Conservation (phyloP, 1,140 invertebrate genomes). For the Polypedilum pembai region DNA sequence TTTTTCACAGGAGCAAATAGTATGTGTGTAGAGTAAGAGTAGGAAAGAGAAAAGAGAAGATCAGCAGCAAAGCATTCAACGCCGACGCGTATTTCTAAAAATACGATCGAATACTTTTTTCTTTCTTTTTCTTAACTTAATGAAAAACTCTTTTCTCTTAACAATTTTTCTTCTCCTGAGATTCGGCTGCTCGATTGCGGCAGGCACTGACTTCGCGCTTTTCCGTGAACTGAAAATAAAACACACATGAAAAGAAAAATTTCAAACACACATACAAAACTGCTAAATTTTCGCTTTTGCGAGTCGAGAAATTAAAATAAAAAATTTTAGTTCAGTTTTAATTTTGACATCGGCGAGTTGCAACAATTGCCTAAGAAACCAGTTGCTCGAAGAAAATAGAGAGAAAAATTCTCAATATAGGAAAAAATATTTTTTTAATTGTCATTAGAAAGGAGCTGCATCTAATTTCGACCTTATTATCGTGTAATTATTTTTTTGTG, state of each 20-base stretch:
- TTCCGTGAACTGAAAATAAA: constrained; percentile 11
- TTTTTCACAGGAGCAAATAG: not conserved
- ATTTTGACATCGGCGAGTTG: constrained; percentile 28
- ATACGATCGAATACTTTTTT: constrained; percentile 22
- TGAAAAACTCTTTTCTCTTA: not conserved
- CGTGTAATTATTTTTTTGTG: not conserved
- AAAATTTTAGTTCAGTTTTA: constrained; percentile 27
- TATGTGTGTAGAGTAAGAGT: constrained; percentile 5
- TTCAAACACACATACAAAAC: not conserved
- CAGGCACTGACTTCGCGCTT: not conserved
- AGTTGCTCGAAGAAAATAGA: not conserved
- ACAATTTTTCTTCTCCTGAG: not conserved
- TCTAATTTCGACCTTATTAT: not conserved
- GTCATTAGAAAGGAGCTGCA: constrained; percentile 8
- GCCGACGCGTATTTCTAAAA: constrained; percentile 27
- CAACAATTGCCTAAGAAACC: constrained; percentile 27
- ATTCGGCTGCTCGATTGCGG: not conserved
- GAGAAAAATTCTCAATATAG: not conserved
- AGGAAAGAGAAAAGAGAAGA: not conserved
- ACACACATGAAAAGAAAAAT: not conserved
- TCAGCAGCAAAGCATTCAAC: constrained; percentile 14
- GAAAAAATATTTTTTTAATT: constrained; percentile 18
- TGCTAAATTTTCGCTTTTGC: not conserved
- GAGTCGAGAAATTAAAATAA: constrained; percentile 14
- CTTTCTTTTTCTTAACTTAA: not conserved